Evolutionary conservation across 2,888 invertebrate species (phyloP).

Genomic region (Aphidius colemani): DNA sequence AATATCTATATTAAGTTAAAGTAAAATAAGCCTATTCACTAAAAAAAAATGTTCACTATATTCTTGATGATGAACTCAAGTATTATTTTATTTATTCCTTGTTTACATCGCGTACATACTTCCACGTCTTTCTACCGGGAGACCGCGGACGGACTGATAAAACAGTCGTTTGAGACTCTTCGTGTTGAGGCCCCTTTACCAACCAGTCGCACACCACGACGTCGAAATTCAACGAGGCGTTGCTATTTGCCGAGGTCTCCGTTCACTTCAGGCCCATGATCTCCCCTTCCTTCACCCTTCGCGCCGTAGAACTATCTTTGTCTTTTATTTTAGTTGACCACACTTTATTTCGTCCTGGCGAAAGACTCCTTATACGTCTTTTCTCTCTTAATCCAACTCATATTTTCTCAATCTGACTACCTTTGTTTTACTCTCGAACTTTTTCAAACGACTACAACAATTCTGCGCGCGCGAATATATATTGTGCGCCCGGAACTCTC

Average conservation of each 20-base stretch:
- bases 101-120: conserved; percentile 20
- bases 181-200: conserved; percentile 40
- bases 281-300: too few species aligned
- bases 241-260: conserved; percentile 47
- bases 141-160: conserved; percentile 58
- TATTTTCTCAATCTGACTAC: too few species aligned
- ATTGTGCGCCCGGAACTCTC: too few species aligned
- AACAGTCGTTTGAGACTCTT: conserved; percentile 43
- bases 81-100: conserved; percentile 1
- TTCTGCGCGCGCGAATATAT: too few species aligned
- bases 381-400: too few species aligned
- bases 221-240: conserved; percentile 47
- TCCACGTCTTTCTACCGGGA: conserved; percentile 52
- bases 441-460: too few species aligned
- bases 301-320: conserved; percentile 9
- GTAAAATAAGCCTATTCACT: conserved; percentile 12
- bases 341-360: conserved; percentile 27
- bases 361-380: too few species aligned
- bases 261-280: conserved; percentile 24
- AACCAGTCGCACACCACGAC: conserved; percentile 48
- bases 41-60: conserved; percentile 17
- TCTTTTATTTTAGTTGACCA: conserved; percentile 21
- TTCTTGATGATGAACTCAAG: conserved; percentile 6
- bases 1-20: conserved; percentile 9
- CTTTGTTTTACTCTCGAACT: too few species aligned